Conservation (phyloP, 2,888 invertebrate genomes). For the Nematopogon swammerdamellus region DNA sequence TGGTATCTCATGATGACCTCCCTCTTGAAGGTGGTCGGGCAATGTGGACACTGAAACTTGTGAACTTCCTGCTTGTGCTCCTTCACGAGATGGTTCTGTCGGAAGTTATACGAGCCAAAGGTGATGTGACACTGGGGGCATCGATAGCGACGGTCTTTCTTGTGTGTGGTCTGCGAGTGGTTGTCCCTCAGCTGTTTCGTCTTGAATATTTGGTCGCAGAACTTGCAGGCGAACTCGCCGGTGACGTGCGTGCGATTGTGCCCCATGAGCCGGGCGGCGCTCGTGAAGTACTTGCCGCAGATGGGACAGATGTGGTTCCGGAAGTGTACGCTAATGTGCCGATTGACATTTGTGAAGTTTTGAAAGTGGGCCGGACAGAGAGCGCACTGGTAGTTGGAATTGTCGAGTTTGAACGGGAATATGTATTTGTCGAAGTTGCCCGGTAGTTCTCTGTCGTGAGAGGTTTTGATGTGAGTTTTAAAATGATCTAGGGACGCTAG, state of each 20-base stretch:
- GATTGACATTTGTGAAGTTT: neutral
- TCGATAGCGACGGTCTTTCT: neutral
- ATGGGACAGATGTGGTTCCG: conserved; percentile 19
- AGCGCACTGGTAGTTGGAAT: neutral
- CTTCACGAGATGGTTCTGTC: neutral
- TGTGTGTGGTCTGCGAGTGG: conserved; percentile 20
- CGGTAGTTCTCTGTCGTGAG: neutral
- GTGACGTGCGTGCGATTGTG: conserved; percentile 34
- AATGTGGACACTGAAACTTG: conserved; percentile 5
- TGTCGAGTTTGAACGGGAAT: conserved; percentile 1
- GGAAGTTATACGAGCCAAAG: neutral
- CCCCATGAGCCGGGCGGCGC: conserved; percentile 30
- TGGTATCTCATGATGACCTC: neutral
- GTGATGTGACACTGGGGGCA: neutral
- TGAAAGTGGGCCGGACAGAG: neutral
- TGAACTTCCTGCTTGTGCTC: neutral
- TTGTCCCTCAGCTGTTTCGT: conserved; percentile 10
- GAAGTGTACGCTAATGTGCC: conserved; percentile 19
- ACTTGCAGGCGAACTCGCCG: conserved; percentile 32
- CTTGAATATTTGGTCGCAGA: conserved; percentile 33
- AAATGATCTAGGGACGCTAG: neutral
- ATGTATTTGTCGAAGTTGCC: neutral
- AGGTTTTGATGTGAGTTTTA: neutral
- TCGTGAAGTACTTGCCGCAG: conserved; percentile 24
- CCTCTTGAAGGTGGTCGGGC: conserved; percentile 17